These are phyloP conservation scores for Mormyrops attenuatus DNA, from an alignment of 2,797 vertebrate species.

Conservation along the genomic window DNA sequence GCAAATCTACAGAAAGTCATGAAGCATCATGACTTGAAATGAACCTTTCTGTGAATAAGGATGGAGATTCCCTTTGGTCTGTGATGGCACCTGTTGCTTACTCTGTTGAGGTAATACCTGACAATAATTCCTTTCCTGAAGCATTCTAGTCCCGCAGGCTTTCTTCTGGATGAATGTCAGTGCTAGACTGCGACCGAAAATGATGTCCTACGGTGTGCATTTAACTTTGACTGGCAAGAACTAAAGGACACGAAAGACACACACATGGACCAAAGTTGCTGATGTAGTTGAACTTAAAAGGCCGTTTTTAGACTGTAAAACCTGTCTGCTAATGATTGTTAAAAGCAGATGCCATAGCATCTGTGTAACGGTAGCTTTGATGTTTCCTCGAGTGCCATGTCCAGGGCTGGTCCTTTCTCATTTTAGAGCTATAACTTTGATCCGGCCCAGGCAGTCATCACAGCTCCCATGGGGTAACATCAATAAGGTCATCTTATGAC, in stretches of 20 bases:
- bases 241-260: background rate
- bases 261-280: background rate
- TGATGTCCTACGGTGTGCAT: background rate
- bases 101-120: background rate
- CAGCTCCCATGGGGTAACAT: background rate
- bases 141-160: background rate
- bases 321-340: background rate
- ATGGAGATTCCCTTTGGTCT: background rate
- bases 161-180: background rate
- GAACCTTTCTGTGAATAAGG: background rate
- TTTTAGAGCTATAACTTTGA: background rate
- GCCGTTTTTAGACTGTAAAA: background rate
- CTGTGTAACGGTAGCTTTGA: background rate
- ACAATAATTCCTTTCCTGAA: background rate
- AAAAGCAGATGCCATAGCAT: background rate
- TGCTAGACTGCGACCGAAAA: background rate
- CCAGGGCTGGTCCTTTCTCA: background rate
- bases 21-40: background rate
- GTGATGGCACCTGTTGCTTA: background rate
- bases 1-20: background rate
- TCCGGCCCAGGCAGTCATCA: background rate
- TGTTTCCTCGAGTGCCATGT: background rate
- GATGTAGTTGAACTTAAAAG: background rate
- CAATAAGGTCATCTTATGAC: background rate
- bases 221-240: background rate